Percentiles rank a stretch among this genome's conserved stretches.
Conservation (phyloP, 2,113 vertebrate species). For the Gopherus flavomarginatus region DNA sequence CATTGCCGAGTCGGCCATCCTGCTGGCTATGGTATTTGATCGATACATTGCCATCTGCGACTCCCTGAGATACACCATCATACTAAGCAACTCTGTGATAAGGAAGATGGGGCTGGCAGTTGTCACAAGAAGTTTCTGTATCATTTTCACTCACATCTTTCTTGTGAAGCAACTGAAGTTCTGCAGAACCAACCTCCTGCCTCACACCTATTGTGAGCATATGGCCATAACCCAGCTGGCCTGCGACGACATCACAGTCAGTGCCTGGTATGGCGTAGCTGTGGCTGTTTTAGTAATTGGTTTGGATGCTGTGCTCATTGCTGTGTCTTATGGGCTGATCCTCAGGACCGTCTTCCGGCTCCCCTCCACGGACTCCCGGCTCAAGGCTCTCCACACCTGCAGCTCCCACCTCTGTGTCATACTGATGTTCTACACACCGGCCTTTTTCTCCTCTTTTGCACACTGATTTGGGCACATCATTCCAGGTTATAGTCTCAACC, state of each 20-base stretch:
- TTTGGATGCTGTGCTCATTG: conserved; percentile 45
- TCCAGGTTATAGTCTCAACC: conserved; percentile 44
- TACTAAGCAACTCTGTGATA: conserved; percentile 41
- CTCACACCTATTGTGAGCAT: conserved; percentile 54
- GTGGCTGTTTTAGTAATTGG: conserved; percentile 45
- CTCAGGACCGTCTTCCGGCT: conserved; percentile 28
- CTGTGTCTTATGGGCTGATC: background rate
- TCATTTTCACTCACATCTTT: conserved; percentile 52
- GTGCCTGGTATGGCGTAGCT: conserved; percentile 24
- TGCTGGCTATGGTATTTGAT: background rate
- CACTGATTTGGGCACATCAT: conserved; percentile 18
- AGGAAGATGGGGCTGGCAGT: conserved; percentile 27
- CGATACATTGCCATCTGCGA: conserved; percentile 44
- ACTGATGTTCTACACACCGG: conserved; percentile 32
- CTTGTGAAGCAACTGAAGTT: conserved; percentile 59
- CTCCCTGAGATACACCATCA: conserved; percentile 44
- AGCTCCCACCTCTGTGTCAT: conserved; percentile 48
- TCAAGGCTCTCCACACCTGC: conserved; percentile 50
- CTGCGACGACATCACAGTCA: conserved; percentile 24
- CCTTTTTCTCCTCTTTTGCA: background rate
- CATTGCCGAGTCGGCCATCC: no score
- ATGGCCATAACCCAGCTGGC: conserved; percentile 42
- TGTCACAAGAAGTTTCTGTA: background rate
- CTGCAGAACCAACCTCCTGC: conserved; percentile 35
- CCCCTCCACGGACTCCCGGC: conserved; percentile 18